Evolutionary conservation across 2,888 invertebrate genomes (phyloP).

Genomic region (Agonopterix arenella): DNA sequence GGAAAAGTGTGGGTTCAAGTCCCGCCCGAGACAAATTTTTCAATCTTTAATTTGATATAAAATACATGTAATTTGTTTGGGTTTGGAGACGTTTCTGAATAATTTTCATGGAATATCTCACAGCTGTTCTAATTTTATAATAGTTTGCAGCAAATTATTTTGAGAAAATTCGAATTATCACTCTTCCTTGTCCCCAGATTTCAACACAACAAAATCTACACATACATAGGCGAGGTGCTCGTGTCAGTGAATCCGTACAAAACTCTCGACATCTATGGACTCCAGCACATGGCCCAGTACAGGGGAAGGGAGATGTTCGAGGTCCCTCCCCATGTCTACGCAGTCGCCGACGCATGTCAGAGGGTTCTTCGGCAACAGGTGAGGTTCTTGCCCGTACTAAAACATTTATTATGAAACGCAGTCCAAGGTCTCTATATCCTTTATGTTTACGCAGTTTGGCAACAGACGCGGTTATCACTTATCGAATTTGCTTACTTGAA

Average conservation of each 20-base stretch:
- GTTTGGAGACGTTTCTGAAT: too few relatives aligned
- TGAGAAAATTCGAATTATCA: too few relatives aligned
- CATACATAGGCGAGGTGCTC: constrained; percentile 98
- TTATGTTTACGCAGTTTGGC: constrained; percentile 97
- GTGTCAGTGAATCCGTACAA: constrained; percentile 99
- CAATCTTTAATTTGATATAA: too few relatives aligned
- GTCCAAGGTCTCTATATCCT: constrained; percentile 93
- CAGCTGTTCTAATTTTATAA: too few relatives aligned
- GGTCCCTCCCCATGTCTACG: constrained; percentile 97
- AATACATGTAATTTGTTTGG: too few relatives aligned
- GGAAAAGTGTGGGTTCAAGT: too few relatives aligned
- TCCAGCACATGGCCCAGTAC: constrained; percentile 91
- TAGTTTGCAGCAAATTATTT: too few relatives aligned
- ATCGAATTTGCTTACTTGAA: constrained; percentile 88
- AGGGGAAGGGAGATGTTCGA: constrained; percentile 96
- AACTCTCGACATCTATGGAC: constrained; percentile 93
- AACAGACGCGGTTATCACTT: constrained; percentile 79
- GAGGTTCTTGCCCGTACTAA: constrained; percentile 4
- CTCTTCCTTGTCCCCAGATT: constrained; percentile 79
- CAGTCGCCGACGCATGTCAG: constrained; percentile 98
- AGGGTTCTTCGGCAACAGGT: constrained; percentile 92
- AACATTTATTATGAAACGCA: constrained; percentile 44
- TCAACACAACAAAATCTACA: constrained; percentile 94
- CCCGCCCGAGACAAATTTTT: too few relatives aligned
- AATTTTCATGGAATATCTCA: too few relatives aligned